Base-by-base conservation (phyloP, 2,888 invertebrate species). In the Stenodema calcarata region DNA sequence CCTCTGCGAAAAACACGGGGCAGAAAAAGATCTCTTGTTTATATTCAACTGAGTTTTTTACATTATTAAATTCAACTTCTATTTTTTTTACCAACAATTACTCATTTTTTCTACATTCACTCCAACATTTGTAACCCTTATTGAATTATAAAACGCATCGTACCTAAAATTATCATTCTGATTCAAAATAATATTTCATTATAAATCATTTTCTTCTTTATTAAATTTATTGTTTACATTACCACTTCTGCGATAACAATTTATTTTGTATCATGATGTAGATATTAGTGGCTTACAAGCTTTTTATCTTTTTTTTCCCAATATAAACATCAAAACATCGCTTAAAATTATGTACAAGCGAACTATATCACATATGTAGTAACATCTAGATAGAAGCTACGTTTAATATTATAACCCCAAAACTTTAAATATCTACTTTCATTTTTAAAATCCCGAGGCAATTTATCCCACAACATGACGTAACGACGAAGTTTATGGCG, bases 321-420 rank as follows among this genome's bases (percentile, higher is more conserved):
- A 82, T 82, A 82, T 73, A 84, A 84, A 84, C 84, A 84, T 84
- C 84, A 84, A 87, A 87, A 87, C 80, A 87, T 87, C 87, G 87
- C 87, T 87, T 87, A 86, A 87, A 87, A 86, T 87, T 87, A 87
- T 87, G 47, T 87, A 87, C 84, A 84, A 73, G 84, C 87, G 88
- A 87, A 88, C 87, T 87, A 88, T 87, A 87, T 87, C 87, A 88
- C 87, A 88, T 87, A 88, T 82, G 87, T 88, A 88, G 87, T 88
- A 87, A 88, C 87, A 87, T 81, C 88, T 87, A 87, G 82, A 88
- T 85, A 87, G 87, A 88, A 84, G 84, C 84, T 84, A 84, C 84
- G 75, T 84, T 78, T 84, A 87, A 86, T 87, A 87, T 84, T 84
- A 84, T 73, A 73, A 84, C 50, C 82, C 82, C 62, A 62, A 82